A percentile compares a stretch with the other conserved stretches of the same genome.
Evolutionary conservation across 2,797 vertebrate species (phyloP).

Genomic region (Sebastes minor): DNA sequence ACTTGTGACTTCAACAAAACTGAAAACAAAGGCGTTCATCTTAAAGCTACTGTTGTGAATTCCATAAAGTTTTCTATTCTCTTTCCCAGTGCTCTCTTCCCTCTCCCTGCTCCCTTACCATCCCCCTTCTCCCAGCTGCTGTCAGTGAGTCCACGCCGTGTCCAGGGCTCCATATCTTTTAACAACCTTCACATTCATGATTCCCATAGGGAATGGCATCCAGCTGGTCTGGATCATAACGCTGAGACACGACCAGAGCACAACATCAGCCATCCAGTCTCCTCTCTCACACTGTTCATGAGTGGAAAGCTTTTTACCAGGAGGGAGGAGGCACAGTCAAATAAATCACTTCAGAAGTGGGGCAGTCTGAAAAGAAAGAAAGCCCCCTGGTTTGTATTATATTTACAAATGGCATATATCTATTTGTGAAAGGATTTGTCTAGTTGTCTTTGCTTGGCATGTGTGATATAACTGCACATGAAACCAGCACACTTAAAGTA

Average conservation of each 20-base stretch:
- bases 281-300: constrained; percentile 61
- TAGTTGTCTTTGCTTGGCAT: background rate
- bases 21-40: constrained; percentile 44
- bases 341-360: constrained; percentile 43
- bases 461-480: constrained; percentile 33
- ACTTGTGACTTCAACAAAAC: constrained; percentile 10
- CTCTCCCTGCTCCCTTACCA: constrained; percentile 72
- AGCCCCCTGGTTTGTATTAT: background rate
- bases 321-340: constrained; percentile 27
- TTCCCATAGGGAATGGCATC: constrained; percentile 85
- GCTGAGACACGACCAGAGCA: constrained; percentile 77
- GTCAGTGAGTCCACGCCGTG: constrained; percentile 85
- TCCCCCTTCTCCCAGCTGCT: constrained; percentile 87
- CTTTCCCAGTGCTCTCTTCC: constrained; percentile 56
- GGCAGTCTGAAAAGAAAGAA: constrained; percentile 10
- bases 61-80: constrained; percentile 67
- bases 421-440: background rate
- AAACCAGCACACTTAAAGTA: constrained; percentile 63
- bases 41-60: constrained; percentile 63
- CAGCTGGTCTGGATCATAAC: constrained; percentile 86
- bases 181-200: constrained; percentile 88
- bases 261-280: constrained; percentile 73
- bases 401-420: constrained; percentile 13
- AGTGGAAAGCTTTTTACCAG: constrained; percentile 60
- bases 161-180: constrained; percentile 86